Evolutionary conservation across 1,140 invertebrate genomes (phyloP).

Genomic region (Parapsyche elsis): DNA sequence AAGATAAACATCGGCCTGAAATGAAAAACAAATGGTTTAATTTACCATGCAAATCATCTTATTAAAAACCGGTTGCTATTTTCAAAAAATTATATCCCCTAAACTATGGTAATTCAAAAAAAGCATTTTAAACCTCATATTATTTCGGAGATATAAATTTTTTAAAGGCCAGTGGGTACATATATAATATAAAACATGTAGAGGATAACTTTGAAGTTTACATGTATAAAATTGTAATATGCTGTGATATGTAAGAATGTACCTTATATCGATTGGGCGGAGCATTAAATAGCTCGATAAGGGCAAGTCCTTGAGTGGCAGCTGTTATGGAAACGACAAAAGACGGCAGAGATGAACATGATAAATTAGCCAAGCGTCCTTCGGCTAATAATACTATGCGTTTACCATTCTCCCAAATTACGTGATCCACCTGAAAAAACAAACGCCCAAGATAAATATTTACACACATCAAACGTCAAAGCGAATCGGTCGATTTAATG

Average conservation of each 20-base stretch:
- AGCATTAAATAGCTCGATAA: constrained; percentile 97
- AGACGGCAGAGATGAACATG: constrained; percentile 96
- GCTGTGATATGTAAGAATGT: constrained; percentile 9
- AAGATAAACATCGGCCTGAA: constrained; percentile 91
- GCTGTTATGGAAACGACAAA: constrained; percentile 97
- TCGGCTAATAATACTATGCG: constrained; percentile 93
- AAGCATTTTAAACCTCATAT: no score
- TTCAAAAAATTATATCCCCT: no score
- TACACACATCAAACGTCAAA: neutral
- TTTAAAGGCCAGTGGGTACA: no score
- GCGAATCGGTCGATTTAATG: neutral
- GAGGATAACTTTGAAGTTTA: no score
- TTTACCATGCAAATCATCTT: no score
- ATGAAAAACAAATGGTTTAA: constrained; percentile 37
- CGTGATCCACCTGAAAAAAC: constrained; percentile 84
- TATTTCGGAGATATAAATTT: no score
- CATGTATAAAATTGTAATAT: no score
- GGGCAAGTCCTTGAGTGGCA: constrained; percentile 92
- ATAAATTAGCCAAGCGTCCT: constrained; percentile 94
- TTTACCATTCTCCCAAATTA: constrained; percentile 95
- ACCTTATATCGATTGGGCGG: constrained; percentile 91
- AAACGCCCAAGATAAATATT: neutral
- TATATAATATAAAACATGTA: no score
- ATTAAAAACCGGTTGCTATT: no score
- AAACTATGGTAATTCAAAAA: no score